Conservation (phyloP, 2,113 vertebrate species). For the Leptosomus discolor region DNA sequence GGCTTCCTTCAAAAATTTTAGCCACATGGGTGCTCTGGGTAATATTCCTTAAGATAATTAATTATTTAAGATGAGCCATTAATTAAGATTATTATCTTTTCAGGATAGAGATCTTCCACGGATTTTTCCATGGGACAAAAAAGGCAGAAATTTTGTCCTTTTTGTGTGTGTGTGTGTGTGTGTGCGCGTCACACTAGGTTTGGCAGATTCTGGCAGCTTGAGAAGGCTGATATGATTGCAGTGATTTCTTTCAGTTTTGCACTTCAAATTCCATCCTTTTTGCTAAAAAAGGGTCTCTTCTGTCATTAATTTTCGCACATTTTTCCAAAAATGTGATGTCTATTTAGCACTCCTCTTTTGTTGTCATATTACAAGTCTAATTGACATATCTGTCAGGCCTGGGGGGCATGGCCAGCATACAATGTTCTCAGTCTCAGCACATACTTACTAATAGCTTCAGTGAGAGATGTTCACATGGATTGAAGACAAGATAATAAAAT, state of each 20-base stretch:
- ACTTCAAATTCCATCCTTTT: not conserved
- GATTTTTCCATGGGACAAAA: not conserved
- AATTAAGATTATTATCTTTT: not conserved
- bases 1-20: not conserved
- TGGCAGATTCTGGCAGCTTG: not conserved
- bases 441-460: not conserved
- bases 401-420: not conserved
- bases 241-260: not conserved
- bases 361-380: not conserved
- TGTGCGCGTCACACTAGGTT: not conserved
- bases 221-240: not conserved
- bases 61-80: not conserved
- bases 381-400: not conserved
- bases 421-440: not conserved
- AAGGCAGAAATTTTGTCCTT: not conserved
- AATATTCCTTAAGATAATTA: not conserved
- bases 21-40: not conserved
- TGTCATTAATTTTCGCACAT: slow-evolving; percentile 49
- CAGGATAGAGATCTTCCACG: not conserved
- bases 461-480: not conserved
- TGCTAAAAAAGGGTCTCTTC: not conserved
- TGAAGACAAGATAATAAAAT: not conserved
- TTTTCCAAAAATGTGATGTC: not conserved
- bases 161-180: not conserved
- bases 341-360: slow-evolving; percentile 21